Evolutionary conservation across 1,140 invertebrate genomes (phyloP), one percentile per base, ranked within the genome.

Genomic region (Tetragonula clypearis): DNA sequence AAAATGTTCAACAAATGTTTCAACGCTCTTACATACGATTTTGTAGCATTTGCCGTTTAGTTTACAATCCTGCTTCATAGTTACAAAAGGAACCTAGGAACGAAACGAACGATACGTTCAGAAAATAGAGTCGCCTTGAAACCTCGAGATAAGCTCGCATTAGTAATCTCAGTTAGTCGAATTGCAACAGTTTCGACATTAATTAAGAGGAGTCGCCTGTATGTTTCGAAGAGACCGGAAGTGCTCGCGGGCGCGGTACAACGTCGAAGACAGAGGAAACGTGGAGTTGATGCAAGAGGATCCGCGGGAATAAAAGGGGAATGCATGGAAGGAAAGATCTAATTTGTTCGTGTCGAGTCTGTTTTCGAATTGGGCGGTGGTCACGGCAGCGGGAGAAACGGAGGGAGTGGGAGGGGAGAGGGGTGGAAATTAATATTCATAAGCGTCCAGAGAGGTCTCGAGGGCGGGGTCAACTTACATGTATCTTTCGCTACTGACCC

Each of bases 391-490:
- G 68, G 17, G 68, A 1, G 35, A 41, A 41, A 41, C 6, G 49
- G 69, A 21, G 0, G 12, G 21, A 14, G 19, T 15, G 30, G 12
- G 11, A 21, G 72, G 79, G 55, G 26, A 49, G 86, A 72, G 74
- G 87, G 87, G 92, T 90, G 85, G 90, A 93, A 94, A 95, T 95
- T 95, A 95, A 95, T 95, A 95, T 95, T 95, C 94, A 94, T 95
- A 95, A 95, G 94, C 94, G 94, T 94, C 93, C 93, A 94, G 86
- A 90, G 92, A 95, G 94, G 93, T 94, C 94, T 93, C 93, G 93
- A 94, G 93, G 94, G 94, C 94, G 94, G 94, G 94, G 93, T 94
- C 94, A 95, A 95, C 94, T 95, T 95, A 95, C 94, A 94, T 95
- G 94, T 95, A 95, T 95, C 94, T 95, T 95, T 94, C 91, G 93